Evolutionary conservation across 2,113 vertebrate species (phyloP).

Genomic region (Eulemur macaco): DNA sequence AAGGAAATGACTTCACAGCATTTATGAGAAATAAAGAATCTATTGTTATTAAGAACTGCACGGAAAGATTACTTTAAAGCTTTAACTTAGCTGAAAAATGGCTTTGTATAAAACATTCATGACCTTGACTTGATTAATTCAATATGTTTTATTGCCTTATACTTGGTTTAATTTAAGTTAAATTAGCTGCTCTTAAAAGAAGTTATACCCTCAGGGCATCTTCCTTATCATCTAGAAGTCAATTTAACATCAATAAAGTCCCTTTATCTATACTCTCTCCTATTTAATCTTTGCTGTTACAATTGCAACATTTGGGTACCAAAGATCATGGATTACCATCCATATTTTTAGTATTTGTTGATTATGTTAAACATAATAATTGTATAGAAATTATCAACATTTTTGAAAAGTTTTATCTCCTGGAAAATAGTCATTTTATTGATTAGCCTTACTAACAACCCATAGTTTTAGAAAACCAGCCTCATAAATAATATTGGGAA

Average conservation of each 20-base stretch:
- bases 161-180: conserved; percentile 70
- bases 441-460: not conserved
- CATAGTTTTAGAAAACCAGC: not conserved
- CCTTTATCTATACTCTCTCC: not conserved
- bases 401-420: not conserved
- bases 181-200: conserved; percentile 51
- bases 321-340: not conserved
- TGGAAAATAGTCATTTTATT: not conserved
- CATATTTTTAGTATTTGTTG: not conserved
- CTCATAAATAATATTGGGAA: not conserved
- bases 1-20: conserved; percentile 25
- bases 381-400: not conserved
- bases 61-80: conserved; percentile 49
- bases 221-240: conserved; percentile 54
- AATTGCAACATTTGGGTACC: not conserved
- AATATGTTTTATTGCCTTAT: conserved; percentile 53
- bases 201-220: conserved; percentile 21
- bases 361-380: not conserved
- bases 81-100: conserved; percentile 55
- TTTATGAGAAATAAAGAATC: conserved; percentile 63
- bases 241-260: conserved; percentile 41
- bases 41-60: conserved; percentile 62
- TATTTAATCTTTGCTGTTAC: not conserved
- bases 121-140: conserved; percentile 66
- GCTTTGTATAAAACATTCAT: conserved; percentile 70